Evolutionary conservation across 2,797 vertebrate species (phyloP), one percentile per base, ranked within the genome.

Genomic region (Pangasius mekongensis): DNA sequence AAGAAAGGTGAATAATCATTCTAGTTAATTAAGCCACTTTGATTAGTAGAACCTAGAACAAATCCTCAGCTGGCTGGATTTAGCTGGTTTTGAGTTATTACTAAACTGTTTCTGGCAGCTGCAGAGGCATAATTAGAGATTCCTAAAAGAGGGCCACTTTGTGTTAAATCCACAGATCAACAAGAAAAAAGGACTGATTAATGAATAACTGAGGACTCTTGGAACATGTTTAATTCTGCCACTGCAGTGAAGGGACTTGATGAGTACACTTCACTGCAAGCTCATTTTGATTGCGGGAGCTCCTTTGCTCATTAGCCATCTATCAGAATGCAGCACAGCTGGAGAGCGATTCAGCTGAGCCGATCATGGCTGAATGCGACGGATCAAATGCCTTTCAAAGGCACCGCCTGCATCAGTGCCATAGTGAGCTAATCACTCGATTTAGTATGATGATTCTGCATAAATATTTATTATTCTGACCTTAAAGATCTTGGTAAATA

Each of bases 281-380:
- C 52, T 85, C 85, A 89, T 52, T 87, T 27, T 83, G 58, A 83
- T 91, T 89, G 52, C 77, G 83, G 73, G 56, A 62, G 64, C 67
- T 73, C 54, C 71, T 88, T 82, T 84, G 73, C 89, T 89, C 85
- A 89, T 71, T 83, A 90, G 84, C 89, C 89, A 87, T 90, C 92
- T 93, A 90, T 93, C 92, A 92, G 5, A 22, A 60, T 80, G 74
- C 82, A 56, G 85, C 58, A 80, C 69, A 76, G 66, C 74, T 78
- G 36, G 89, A 69, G 62, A 81, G 81, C 71, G 83, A 88, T 92
- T 86, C 36, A 91, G 89, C 83, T 73, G 87, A 90, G 90, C 84
- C 86, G 87, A 73, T 60, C 58, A 54, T n/a, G n/a, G 60, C 39
- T 82, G 78, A 88, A 88, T 67, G 67, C 49, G 27, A 33, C 73